Base-by-base conservation (phyloP, 2,113 vertebrate species). In the Lamprotornis superbus region DNA sequence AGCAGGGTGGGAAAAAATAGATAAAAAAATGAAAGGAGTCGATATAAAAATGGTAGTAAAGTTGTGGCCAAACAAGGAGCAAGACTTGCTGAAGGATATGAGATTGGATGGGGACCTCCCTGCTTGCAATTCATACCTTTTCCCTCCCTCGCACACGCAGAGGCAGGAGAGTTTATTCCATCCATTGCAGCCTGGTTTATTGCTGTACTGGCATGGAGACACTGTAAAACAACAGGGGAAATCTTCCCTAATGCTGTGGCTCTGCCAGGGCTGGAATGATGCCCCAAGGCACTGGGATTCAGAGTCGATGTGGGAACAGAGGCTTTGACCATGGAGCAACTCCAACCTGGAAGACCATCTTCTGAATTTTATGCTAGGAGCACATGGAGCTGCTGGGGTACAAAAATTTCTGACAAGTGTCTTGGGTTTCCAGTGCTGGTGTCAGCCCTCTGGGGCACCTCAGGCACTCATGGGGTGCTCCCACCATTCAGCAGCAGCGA, bases 131-230 rank as follows among this genome's bases (percentile, higher is more conserved):
- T 82, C 2, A 0, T 91, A 60, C 69, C 74, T 91, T 63, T 81
- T 79, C n/a, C 59, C 35, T 80, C 39, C 44, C 30, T 77, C 44
- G 64, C 37, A 50, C 10, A 59, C 70, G 37, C 3, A 2, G 77
- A 77, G 63, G 39, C 37, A 86, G 59, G 52, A 88, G 75, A 73
- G 64, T 65, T 92, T 81, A 63, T 83, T 83, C 68, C n/a, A 85
- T 91, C 79, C 24, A 5, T 27, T 86, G 42, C 75, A 78, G 87
- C 47, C 64, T 60, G 65, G 61, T 93, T 95, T 93, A 74, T 88
- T 78, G 64, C 59, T 88, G 47, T 49, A 35, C 55, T 86, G 90
- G 92, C 75, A 91, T 35, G 56, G 63, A 88, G 55, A 82, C 74
- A 53, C 75, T 1, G 0, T 95, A 88, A 95, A 94, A 94, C 14